These are phyloP conservation scores for Crioceris asparagi DNA, from an alignment of 2,888 invertebrate genomes.

Conservation along the genomic window DNA sequence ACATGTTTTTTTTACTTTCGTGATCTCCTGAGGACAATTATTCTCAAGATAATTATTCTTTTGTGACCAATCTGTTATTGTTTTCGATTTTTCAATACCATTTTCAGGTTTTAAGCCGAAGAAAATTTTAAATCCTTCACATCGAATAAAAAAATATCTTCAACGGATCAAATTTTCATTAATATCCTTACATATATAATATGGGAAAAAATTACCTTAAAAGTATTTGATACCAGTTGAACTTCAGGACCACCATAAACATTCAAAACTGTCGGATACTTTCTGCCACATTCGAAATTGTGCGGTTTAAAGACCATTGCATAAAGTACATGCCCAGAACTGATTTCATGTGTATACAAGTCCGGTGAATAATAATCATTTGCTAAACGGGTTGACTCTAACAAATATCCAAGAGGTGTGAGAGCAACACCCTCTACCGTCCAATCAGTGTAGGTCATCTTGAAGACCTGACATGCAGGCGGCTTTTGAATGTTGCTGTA, in stretches of 20 bases:
- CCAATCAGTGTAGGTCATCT: constrained; percentile 55
- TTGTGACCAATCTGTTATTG: no score
- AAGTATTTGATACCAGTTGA: constrained; percentile 92
- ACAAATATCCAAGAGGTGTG: constrained; percentile 58
- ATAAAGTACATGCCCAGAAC: constrained; percentile 57
- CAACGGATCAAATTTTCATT: no score
- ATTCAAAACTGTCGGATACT: constrained; percentile 89
- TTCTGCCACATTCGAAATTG: constrained; percentile 50
- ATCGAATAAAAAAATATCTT: no score
- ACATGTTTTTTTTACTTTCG: no score
- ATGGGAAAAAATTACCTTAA: constrained; percentile 55
- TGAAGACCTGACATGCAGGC: constrained; percentile 69
- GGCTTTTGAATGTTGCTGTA: constrained; percentile 73
- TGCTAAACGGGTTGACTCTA: constrained; percentile 46
- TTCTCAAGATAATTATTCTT: no score
- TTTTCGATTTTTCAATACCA: no score
- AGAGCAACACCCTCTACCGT: constrained; percentile 58
- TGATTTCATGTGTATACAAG: constrained; percentile 58
- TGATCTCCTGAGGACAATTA: no score
- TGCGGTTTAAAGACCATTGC: constrained; percentile 88
- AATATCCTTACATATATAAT: no score
- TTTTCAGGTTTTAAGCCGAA: no score
- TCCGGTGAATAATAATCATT: constrained; percentile 57
- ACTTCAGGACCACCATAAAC: constrained; percentile 99
- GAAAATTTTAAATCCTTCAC: no score